These are phyloP conservation scores for Contarinia nasturtii DNA, from an alignment of 1,140 invertebrate genomes.

Conservation along the genomic window DNA sequence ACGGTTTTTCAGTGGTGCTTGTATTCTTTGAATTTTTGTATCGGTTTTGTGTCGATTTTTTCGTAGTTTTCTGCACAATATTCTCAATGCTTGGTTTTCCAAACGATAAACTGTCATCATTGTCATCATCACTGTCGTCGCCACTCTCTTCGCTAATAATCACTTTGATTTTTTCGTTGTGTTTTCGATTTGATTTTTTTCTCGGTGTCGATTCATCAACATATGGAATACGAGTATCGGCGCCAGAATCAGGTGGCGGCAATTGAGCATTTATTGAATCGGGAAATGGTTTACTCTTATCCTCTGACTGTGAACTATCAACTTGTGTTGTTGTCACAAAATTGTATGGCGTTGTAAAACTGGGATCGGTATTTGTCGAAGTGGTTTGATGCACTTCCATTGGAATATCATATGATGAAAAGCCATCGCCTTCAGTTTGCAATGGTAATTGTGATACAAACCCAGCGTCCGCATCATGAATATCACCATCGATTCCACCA, in stretches of 20 bases:
- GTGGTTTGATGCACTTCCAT: neutral
- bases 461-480: no score
- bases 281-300: conserved; percentile 3
- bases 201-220: conserved; percentile 1
- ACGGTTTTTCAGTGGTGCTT: conserved; percentile 10
- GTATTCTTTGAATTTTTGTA: neutral
- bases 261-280: conserved; percentile 18
- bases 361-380: neutral
- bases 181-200: no score
- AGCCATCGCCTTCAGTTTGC: no score
- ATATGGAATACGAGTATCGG: conserved; percentile 12
- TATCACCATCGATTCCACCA: no score
- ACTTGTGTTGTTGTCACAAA: no score
- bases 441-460: no score
- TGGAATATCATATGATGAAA: neutral
- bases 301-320: neutral
- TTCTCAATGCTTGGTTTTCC: no score
- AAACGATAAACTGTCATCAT: neutral
- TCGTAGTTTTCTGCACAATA: neutral
- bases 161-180: no score
- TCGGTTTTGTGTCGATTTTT: neutral
- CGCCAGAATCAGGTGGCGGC: conserved; percentile 11
- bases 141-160: neutral
- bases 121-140: neutral
- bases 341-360: neutral